A percentile compares a stretch with the other conserved stretches of the same genome.
Conservation (phyloP, 2,797 vertebrate species). For the Rhinatrema bivittatum region DNA sequence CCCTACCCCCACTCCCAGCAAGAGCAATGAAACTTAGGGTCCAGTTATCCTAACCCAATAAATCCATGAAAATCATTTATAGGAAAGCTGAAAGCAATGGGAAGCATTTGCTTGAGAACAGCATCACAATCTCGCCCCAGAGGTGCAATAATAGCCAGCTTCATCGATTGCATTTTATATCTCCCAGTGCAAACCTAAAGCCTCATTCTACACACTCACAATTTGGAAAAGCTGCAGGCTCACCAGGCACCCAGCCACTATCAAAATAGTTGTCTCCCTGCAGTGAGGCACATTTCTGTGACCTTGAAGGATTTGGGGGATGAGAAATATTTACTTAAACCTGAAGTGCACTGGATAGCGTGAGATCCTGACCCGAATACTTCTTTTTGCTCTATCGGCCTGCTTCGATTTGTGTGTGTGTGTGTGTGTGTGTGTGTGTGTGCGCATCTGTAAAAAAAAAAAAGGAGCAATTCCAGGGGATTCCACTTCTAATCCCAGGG, state of each 20-base stretch:
- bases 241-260: constrained; percentile 45
- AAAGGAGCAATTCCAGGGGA: constrained; percentile 36
- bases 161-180: constrained; percentile 51
- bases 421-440: too few species aligned
- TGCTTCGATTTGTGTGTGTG: constrained; percentile 21
- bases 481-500: constrained; percentile 24
- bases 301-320: constrained; percentile 42
- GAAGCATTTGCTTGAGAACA: constrained; percentile 57
- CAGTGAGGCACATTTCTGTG: constrained; percentile 42
- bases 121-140: constrained; percentile 43
- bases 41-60: constrained; percentile 45
- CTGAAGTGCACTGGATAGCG: constrained; percentile 48
- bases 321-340: constrained; percentile 61
- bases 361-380: constrained; percentile 51
- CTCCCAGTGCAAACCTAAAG: constrained; percentile 35
- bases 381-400: constrained; percentile 36
- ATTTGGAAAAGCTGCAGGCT: constrained; percentile 46
- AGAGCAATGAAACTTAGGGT: constrained; percentile 46
- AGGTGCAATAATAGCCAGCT: constrained; percentile 53
- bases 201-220: constrained; percentile 36
- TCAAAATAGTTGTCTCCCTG: constrained; percentile 47
- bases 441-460: too few species aligned
- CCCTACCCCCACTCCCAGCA: too few species aligned
- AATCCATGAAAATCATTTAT: constrained; percentile 45
- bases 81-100: constrained; percentile 53